Conservation (phyloP, 2,888 invertebrate genomes). For the Scaptomyza polygonia region DNA sequence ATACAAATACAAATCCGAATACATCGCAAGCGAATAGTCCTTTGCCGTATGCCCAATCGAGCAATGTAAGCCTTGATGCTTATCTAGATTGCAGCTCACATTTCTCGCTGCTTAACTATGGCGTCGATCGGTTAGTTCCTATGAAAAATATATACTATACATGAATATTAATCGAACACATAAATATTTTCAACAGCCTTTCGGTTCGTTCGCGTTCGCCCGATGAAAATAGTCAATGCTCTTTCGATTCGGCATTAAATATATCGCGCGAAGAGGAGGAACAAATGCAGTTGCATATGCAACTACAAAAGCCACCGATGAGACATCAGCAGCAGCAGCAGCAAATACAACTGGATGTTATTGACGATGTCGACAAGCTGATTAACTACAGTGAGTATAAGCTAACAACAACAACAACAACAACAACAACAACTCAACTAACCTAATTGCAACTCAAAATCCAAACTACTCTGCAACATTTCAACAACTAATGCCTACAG, state of each 20-base stretch:
- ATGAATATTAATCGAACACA: too few species aligned
- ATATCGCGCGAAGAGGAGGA: constrained; percentile 93
- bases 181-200: too few species aligned
- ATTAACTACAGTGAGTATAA: constrained; percentile 79
- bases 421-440: not conserved
- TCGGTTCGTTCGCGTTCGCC: constrained; percentile 91
- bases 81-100: constrained; percentile 84
- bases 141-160: too few species aligned
- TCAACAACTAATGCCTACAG: constrained; percentile 15
- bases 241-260: constrained; percentile 94
- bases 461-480: constrained; percentile 11
- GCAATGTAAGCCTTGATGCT: constrained; percentile 81
- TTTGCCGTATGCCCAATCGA: constrained; percentile 83
- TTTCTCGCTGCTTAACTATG: constrained; percentile 87
- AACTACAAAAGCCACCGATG: constrained; percentile 41
- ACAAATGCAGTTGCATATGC: constrained; percentile 26
- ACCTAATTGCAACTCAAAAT: constrained; percentile 22
- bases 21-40: constrained; percentile 64
- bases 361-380: constrained; percentile 78
- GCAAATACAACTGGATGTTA: constrained; percentile 47
- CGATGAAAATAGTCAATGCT: constrained; percentile 89
- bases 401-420: constrained; percentile 11
- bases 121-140: constrained; percentile 86
- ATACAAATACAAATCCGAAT: constrained; percentile 22
- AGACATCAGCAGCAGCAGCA: constrained; percentile 33